These are phyloP conservation scores for Pygmarrhopalites habei DNA, from an alignment of 1,140 invertebrate species.

Conservation along the genomic window DNA sequence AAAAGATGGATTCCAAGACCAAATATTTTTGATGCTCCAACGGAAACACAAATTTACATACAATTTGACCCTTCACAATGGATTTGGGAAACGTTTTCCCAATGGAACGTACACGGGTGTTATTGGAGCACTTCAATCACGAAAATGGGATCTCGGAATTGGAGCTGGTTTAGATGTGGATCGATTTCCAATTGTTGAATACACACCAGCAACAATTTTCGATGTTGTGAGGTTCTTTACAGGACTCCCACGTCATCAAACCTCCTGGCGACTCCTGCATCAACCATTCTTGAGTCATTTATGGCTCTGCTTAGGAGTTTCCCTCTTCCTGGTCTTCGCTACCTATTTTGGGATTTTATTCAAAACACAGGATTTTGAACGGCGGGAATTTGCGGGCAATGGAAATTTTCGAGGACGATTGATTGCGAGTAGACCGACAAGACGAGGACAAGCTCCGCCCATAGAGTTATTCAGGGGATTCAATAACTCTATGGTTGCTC, in stretches of 20 bases:
- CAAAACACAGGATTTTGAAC: not conserved
- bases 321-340: not conserved
- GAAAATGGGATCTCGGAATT: not conserved
- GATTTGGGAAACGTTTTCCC: not conserved
- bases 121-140: not conserved
- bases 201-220: not conserved
- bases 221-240: not conserved
- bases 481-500: too few species aligned
- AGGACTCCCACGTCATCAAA: not conserved
- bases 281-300: not conserved
- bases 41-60: not conserved
- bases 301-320: not conserved
- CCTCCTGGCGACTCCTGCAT: not conserved
- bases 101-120: conserved; percentile 10
- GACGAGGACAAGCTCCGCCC: too few species aligned
- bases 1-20: not conserved
- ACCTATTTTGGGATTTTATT: too few species aligned
- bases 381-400: not conserved
- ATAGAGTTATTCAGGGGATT: too few species aligned
- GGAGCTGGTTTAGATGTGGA: not conserved
- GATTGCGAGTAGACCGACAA: not conserved
- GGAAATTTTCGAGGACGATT: not conserved
- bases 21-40: not conserved
- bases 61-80: not conserved
- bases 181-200: not conserved